Percentiles rank a stretch among this genome's conserved stretches.
Evolutionary conservation across 2,113 vertebrate species (phyloP).

Genomic region (Ranitomeya variabilis): DNA sequence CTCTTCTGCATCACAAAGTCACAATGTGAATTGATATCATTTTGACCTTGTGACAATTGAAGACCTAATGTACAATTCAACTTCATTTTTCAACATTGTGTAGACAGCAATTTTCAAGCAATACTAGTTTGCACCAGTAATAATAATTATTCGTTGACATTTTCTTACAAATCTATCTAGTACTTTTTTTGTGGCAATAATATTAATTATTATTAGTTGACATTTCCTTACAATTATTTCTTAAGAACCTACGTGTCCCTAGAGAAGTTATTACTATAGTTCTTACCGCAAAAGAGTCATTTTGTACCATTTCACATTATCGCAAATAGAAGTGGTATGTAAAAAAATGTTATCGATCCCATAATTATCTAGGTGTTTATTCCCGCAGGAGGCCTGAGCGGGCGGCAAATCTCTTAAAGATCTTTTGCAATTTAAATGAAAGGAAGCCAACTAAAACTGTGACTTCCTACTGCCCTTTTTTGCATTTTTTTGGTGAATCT

Average conservation of each 20-base stretch:
- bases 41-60: background rate
- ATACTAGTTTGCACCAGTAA: background rate
- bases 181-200: background rate
- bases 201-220: background rate
- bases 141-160: background rate
- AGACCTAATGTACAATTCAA: background rate
- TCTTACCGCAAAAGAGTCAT: background rate
- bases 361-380: slow-evolving; percentile 27
- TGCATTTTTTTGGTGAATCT: background rate
- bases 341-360: slow-evolving; percentile 22
- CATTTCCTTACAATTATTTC: background rate
- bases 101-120: background rate
- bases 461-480: background rate
- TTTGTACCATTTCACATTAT: background rate
- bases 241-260: background rate
- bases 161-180: background rate
- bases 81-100: background rate
- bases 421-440: slow-evolving; percentile 19
- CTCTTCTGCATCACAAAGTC: background rate
- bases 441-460: background rate
- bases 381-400: background rate
- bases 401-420: slow-evolving; percentile 5
- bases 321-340: slow-evolving; percentile 35
- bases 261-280: background rate
- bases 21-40: background rate